Base-by-base conservation (phyloP, 1,140 invertebrate genomes). In the Paraescarpia echinospica region DNA sequence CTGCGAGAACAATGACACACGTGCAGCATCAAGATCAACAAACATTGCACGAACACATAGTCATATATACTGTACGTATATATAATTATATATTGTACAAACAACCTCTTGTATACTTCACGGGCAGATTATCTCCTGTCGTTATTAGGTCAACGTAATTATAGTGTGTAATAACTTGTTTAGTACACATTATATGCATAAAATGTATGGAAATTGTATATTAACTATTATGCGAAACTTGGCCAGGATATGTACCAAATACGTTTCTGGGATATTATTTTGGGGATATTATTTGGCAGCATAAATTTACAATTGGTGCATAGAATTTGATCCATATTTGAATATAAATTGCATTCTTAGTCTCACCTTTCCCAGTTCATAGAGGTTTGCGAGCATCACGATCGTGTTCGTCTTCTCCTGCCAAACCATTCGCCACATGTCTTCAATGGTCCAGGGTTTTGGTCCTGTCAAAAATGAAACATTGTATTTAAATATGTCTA, bases 371-470 rank as follows among this genome's bases (percentile, higher is more conserved):
- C 91, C 35, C 18, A 33, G 27, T 77, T 93, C 93, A 8, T 89
- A 88, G 33, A 93, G 4, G 51, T 90, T 51, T 35, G 93, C 93
- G 1, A 93, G 34, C 93, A 93, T 93, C 18, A 94, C 92, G 33
- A 93, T 93, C 34, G 34, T 33, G 51, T 90, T 33, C 33, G 35
- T n/a, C 31, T 93, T 93, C 92, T 94, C 92, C 91, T 92, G 92
- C 93, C 93, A 94, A 4, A 94, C 90, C 93, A 94, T 93, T 35
- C 93, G 92, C 93, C 93, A 94, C 41, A 94, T n/a, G n/a, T n/a
- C n/a, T n/a, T n/a, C n/a, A n/a, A n/a, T n/a, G n/a, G n/a, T n/a
- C n/a, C n/a, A n/a, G n/a, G n/a, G n/a, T n/a, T n/a, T n/a, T n/a
- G n/a, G n/a, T 33, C 93, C 93, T 93, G 34, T 89, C 2, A 31